Conservation (phyloP, 2,888 invertebrate species). For the Calliphora vomitoria region DNA sequence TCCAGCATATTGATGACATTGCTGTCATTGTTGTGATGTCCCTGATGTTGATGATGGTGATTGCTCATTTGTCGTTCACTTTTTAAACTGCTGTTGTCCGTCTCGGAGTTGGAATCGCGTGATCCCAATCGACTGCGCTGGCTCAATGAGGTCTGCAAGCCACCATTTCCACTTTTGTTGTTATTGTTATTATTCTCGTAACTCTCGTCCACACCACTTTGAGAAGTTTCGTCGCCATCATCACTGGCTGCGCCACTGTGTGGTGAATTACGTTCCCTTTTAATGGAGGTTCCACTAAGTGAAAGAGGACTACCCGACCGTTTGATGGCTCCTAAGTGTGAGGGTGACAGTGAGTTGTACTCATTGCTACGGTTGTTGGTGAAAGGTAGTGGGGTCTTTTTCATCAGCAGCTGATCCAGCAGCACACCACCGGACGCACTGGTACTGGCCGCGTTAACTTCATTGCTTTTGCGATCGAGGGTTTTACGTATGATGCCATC, state of each 20-base stretch:
- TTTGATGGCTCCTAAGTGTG: conserved; percentile 76
- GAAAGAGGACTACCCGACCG: conserved; percentile 82
- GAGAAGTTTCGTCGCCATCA: conserved; percentile 76
- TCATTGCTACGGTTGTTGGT: conserved; percentile 80
- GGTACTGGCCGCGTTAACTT: conserved; percentile 79
- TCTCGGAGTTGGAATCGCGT: conserved; percentile 81
- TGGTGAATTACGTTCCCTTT: conserved; percentile 85
- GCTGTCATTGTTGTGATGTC: conserved; percentile 75
- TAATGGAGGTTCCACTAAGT: conserved; percentile 84
- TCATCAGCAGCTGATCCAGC: conserved; percentile 88
- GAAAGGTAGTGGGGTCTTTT: conserved; percentile 85
- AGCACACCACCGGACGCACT: conserved; percentile 85
- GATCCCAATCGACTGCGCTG: conserved; percentile 79
- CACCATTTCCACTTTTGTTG: conserved; percentile 76
- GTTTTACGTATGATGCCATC: conserved; percentile 94
- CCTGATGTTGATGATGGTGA: conserved; percentile 70
- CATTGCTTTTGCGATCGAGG: conserved; percentile 87
- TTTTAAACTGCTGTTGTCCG: conserved; percentile 77
- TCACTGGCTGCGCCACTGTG: conserved; percentile 72
- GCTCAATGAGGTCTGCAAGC: conserved; percentile 67
- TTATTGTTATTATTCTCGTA: conserved; percentile 74
- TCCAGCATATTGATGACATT: conserved; percentile 78
- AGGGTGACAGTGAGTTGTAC: conserved; percentile 75
- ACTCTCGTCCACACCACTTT: conserved; percentile 76
- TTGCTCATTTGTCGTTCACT: conserved; percentile 75